phyloP scores from a whole-genome alignment of 2,113 vertebrate genomes.

The Microcebus jonahi region DNA sequence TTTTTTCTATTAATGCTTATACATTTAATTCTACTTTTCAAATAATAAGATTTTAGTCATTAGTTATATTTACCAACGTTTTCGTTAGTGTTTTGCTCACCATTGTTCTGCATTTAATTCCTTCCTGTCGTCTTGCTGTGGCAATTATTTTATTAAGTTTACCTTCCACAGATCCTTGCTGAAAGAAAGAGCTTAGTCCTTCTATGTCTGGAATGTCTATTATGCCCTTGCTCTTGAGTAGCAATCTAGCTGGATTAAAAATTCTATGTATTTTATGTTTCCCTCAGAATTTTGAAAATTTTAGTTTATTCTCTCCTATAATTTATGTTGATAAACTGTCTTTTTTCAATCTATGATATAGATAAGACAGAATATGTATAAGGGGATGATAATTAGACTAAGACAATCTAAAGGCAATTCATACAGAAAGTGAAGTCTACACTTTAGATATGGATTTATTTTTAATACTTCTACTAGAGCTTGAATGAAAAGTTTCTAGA shows the following conservation, averaged over 20 bases:
- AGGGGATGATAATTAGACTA: background rate
- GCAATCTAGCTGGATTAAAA: background rate
- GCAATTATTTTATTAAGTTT: background rate
- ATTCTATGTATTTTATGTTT: background rate
- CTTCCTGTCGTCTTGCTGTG: background rate
- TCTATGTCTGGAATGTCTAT: background rate
- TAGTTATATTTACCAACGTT: background rate
- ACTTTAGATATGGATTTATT: background rate
- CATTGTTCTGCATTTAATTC: background rate
- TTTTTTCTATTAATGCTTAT: background rate
- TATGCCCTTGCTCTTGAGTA: background rate
- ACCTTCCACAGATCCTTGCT: background rate
- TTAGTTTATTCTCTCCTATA: background rate
- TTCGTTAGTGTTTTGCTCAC: background rate
- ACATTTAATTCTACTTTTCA: slow-evolving; percentile 4
- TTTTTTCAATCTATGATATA: background rate
- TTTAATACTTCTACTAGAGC: background rate
- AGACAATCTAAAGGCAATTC: background rate
- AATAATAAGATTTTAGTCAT: background rate
- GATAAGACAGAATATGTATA: background rate
- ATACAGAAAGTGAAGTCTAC: background rate
- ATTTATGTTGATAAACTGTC: background rate
- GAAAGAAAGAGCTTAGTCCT: background rate
- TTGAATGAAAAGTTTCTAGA: background rate
- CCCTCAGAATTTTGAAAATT: background rate